Evolutionary conservation across 2,113 vertebrate genomes (phyloP), one percentile per base, ranked within the genome.

Genomic region (Ceyx cyanopectus): DNA sequence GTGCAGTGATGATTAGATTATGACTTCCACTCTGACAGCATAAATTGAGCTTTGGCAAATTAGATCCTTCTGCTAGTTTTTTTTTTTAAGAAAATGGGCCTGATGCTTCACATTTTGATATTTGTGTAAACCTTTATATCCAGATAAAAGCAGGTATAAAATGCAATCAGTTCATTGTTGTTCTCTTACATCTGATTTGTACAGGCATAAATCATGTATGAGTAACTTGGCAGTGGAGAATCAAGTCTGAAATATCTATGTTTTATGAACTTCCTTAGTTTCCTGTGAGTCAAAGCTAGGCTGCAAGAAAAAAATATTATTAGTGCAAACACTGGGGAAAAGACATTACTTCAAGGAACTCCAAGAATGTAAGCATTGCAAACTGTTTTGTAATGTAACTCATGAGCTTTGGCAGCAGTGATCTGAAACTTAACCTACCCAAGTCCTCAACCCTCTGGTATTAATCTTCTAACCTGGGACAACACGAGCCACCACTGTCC

Each of bases 171-270:
- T 86, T 86, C 73, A 75, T 77, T 79, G 85, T 96, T 95, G 83
- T 96, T 91, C 81, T 45, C 41, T 84, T 86, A 86, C 83, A 87
- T 92, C 80, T 70, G 63, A 67, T 92, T 73, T 92, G 85, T 76
- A 62, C 62, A 79, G 66, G 56, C 30, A 95, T 93, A 94, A 94
- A 95, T 95, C 69, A 96, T 95, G 73, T 90, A 95, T 93, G 61
- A 94, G 77, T 62, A 88, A 48, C 85, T 94, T 84, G 69, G 68
- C 32, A 68, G 48, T 48, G 73, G 80, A 83, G 75, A 94, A 88
- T 73, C 58, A 92, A 61, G 58, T 88, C 79, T 83, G 45, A 90
- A 90, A 67, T 88, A 81, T 72, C 76, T 81, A 40, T 74, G 69
- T 86, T 92, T 95, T 92, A 79, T 43, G 62, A 92, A 81, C 58